Base-by-base conservation (phyloP, 1,140 invertebrate genomes). In the Phymorhynchus buccinoides region DNA sequence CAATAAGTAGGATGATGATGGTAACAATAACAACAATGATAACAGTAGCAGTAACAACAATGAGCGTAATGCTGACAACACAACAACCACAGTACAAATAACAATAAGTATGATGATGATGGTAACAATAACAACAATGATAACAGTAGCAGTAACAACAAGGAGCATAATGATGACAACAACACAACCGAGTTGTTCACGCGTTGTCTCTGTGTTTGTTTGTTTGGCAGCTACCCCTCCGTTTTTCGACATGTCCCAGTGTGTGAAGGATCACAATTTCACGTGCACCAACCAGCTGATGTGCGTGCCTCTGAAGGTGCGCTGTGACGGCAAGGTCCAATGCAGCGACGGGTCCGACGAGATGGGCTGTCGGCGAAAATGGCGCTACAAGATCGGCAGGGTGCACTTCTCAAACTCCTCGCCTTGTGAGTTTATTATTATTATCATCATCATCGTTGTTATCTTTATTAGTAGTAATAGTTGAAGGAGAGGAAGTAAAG, bases 281-380 rank as follows among this genome's bases (percentile, higher is more conserved):
- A 78, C n/a, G 39, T 78, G 75, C n/a, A 27, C 35, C 18, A 78
- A 78, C 75, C 22, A 41, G 37, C 7, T 1, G 75, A 78, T 78
- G 75, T 78, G 75, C n/a, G 41, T 44, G 75, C 27, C 16, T 30
- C 3, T n/a, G 41, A 22, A 2, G 16, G 22, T 22, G 12, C 37
- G 75, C 32, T 78, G 75, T 78, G 75, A 78, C 41, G 3, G 22
- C 1, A 42, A 16, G 30, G 75, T 42, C 22, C 75, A 78, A 6
- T 78, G 75, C 41, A 78, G 75, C 27, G 75, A 78, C 41, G 75
- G 75, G 16, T 39, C 18, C 2, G 75, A 78, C 75, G 75, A 78
- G 41, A 12, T 78, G 75, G 75, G 41, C 37, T 78, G 75, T 44
- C 30, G 37, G 1, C 37, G 41, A 7, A n/a, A 27, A n/a, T 22